Conservation (phyloP, 2,888 invertebrate species). For the Holacanthella duospinosa region DNA sequence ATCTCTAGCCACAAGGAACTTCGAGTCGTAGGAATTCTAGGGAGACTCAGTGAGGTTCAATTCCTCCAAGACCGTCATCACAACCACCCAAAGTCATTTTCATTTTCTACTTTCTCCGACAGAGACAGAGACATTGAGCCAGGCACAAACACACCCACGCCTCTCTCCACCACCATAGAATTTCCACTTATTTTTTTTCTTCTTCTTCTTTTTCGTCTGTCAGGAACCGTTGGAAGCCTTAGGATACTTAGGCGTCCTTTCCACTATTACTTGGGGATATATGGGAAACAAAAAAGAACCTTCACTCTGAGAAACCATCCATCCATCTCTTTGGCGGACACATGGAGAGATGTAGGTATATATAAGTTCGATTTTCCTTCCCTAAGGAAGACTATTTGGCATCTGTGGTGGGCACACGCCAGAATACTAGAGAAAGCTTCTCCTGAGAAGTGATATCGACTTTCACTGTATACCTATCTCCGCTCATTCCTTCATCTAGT, state of each 20-base stretch:
- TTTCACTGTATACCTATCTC: neutral
- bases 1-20: no score
- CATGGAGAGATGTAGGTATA: neutral
- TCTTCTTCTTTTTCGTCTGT: neutral
- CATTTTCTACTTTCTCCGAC: no score
- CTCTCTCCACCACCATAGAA: no score
- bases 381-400: neutral
- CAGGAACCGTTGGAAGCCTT: neutral
- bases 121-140: neutral
- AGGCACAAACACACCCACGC: no score
- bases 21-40: no score
- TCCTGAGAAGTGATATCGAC: neutral
- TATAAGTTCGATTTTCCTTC: neutral
- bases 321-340: neutral
- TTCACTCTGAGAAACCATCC: neutral
- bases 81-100: constrained; percentile 2
- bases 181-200: neutral
- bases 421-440: no score
- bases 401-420: neutral
- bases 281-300: neutral
- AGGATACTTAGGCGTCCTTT: no score
- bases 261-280: no score
- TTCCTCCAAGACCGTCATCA: neutral
- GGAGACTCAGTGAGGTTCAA: no score
- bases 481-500: neutral